Evolutionary conservation across 2,888 invertebrate genomes (phyloP).

Genomic region (Deroplatys truncata): DNA sequence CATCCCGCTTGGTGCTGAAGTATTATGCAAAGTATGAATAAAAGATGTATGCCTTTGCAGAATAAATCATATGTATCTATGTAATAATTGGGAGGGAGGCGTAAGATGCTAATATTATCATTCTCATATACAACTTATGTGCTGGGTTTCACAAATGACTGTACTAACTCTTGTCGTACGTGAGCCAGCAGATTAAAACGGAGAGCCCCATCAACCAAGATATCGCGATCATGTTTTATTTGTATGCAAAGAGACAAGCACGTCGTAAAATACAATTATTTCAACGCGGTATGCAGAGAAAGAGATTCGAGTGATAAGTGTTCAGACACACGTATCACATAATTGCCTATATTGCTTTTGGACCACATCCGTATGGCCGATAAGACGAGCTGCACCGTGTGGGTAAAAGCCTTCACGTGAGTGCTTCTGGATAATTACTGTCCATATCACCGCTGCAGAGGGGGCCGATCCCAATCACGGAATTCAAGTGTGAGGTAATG

Average conservation of each 20-base stretch:
- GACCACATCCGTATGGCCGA: background rate
- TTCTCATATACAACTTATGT: background rate
- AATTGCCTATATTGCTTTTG: conserved; percentile 1
- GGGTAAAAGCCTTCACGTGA: background rate
- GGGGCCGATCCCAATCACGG: conserved; percentile 4
- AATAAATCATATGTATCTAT: background rate
- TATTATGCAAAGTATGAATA: background rate
- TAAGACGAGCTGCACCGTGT: background rate
- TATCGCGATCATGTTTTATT: background rate
- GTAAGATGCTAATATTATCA: background rate
- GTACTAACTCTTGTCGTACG: background rate
- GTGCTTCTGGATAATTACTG: conserved; percentile 14
- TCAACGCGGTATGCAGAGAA: background rate
- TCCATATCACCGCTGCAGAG: background rate
- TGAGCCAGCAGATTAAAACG: background rate
- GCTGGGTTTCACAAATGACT: background rate
- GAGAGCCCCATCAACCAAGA: no score
- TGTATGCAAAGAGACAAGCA: conserved; percentile 4
- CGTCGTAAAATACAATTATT: conserved; percentile 17
- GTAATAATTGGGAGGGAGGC: background rate
- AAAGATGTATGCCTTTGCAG: background rate
- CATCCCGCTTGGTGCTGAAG: no score
- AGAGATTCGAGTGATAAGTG: background rate
- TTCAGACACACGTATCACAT: conserved; percentile 8
- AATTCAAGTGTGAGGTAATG: background rate